Base-by-base conservation (phyloP, 1,140 invertebrate species). In the Heliconius eleuchia region DNA sequence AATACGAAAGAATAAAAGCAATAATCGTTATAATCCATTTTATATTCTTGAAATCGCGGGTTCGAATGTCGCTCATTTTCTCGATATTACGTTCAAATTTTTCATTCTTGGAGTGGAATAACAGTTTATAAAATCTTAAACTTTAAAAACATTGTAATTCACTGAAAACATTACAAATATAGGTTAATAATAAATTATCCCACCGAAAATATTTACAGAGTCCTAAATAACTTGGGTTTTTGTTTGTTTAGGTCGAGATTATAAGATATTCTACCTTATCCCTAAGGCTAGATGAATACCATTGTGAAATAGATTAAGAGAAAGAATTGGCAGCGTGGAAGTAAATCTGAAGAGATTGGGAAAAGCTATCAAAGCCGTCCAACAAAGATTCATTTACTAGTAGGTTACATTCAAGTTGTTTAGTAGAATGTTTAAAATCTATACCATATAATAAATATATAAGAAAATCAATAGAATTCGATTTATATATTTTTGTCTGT, bases 261-360 rank as follows among this genome's bases (percentile, higher is more conserved):
- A 78, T 78, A 71, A 71, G 71, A 74, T 77, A 76, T 23, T 66
- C 70, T 27, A 60, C 78, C 34, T 72, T 77, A 74, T 52, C 78
- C 78, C 82, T 80, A 79, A 79, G 81, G 76, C 76, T 84, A 81
- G 81, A 85, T 84, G 83, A 81, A 83, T 80, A 60, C 78, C 76
- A 75, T 81, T 81, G 80, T 81, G 81, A 83, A 86, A 83, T 84
- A 84, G 83, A 82, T 84, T 84, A 82, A 77, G 79, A 84, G 84
- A 82, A 86, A 72, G 82, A 84, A 83, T 79, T 80, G 83, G 76
- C 77, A 79, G 81, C 80, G 81, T 86, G 77, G 80, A 86, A 77
- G 78, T 78, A 84, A 85, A 83, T 82, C 82, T 84, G 83, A 76
- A 80, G 82, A 79, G 82, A 82, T 85, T 86, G 85, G 74, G 79